Base-by-base conservation (phyloP, 2,113 vertebrate species). In the Heterocephalus glaber region DNA sequence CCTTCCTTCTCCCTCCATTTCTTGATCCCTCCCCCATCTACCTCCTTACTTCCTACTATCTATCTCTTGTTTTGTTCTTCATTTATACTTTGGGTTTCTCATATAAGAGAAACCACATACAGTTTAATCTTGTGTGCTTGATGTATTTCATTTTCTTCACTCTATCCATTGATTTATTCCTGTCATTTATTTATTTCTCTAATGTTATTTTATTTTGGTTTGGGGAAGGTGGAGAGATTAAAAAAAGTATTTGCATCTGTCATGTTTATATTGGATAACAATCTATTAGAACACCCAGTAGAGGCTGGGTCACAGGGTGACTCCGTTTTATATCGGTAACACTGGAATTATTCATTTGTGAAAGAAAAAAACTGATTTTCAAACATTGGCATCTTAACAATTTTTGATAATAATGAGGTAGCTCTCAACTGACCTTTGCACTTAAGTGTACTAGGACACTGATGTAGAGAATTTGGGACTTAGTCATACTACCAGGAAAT, bases 351-450 rank as follows among this genome's bases (percentile, higher is more conserved):
- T 35, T 65, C 30, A 47, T 60, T 38, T 89, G 52, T 72, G 65
- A 44, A 94, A 72, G 54, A 49, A 70, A 95, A 86, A 16, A 85
- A 96, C 28, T 56, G 8, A 56, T 92, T 85, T 90, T 86, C 38
- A 90, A 93, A 79, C 30, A 60, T 4, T 70, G 3, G 0, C 35
- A 81, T n/a, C 26, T 87, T 70, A 82, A 47, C 17, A 83, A 63
- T 49, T 85, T 85, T 88, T 81, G 58, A 47, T 76, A 82, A 85
- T 5, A 58, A 24, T 80, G n/a, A 68, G 5, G 30, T 28, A 30
- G 63, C 68, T 92, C 68, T 77, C 61, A 83, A 60, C 6, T 28
- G 35, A 86, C 54, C 5, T 87, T 44, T 86, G 86, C 11, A 82
- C 1, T 56, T 90, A 13, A 72, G 16, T 35, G 65, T n/a, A 22